These are phyloP conservation scores for Lymantria monacha DNA, from an alignment of 2,888 invertebrate species.

Conservation along the genomic window DNA sequence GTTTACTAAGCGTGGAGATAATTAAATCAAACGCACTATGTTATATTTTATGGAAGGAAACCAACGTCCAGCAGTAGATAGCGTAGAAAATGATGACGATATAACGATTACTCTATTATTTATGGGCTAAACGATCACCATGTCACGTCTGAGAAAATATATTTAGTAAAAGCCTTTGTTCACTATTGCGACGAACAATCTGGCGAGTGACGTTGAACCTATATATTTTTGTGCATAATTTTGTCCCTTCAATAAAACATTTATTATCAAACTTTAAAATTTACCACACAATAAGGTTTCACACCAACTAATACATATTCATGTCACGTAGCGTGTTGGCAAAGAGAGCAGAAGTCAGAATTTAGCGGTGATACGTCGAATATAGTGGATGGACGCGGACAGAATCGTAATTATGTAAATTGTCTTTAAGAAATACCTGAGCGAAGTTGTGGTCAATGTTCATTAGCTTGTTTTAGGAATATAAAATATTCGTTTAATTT, in stretches of 20 bases:
- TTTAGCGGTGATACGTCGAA: slow-evolving; percentile 29
- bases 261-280: not conserved
- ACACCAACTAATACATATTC: slow-evolving; percentile 8
- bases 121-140: too few relatives aligned
- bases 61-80: too few relatives aligned
- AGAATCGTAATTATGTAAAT: slow-evolving; percentile 26
- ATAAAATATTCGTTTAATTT: not conserved
- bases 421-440: slow-evolving; percentile 18
- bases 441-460: slow-evolving; percentile 10
- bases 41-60: too few relatives aligned
- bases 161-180: too few relatives aligned
- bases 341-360: slow-evolving; percentile 26
- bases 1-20: too few relatives aligned
- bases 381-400: slow-evolving; percentile 20
- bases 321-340: slow-evolving; percentile 17
- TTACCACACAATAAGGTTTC: not conserved
- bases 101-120: too few relatives aligned
- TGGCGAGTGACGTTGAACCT: too few relatives aligned
- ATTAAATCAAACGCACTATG: too few relatives aligned
- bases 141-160: too few relatives aligned
- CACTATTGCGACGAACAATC: too few relatives aligned
- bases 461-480: not conserved
- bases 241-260: not conserved
- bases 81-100: too few relatives aligned
- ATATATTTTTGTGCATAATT: too few relatives aligned